phyloP scores from a whole-genome alignment of 64 coral and sea anemone species.

The Astreopora myriophthalma region DNA sequence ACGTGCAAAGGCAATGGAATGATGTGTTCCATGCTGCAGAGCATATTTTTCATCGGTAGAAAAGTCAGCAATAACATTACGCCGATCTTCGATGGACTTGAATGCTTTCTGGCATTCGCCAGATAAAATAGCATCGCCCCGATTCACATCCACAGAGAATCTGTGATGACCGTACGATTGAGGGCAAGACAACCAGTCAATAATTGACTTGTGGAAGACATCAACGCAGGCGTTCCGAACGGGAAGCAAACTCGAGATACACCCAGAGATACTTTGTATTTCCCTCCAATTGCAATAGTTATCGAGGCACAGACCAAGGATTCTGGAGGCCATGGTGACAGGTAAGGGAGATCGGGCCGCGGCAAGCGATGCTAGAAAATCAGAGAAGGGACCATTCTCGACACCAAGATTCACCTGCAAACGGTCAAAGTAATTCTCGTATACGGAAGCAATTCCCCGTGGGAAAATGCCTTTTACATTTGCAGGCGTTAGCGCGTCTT shows the following conservation, averaged over 20 bases:
- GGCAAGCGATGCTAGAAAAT: constrained; percentile 64
- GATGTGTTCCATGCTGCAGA: constrained; percentile 55
- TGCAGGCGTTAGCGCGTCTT: background rate
- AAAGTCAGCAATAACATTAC: background rate
- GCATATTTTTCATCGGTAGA: constrained; percentile 62
- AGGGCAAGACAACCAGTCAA: constrained; percentile 59
- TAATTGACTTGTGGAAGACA: constrained; percentile 83
- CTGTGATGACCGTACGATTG: constrained; percentile 44
- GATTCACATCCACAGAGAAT: constrained; percentile 47
- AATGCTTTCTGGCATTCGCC: constrained; percentile 44
- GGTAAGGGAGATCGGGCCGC: constrained; percentile 57
- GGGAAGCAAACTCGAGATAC: constrained; percentile 64
- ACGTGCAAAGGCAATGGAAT: constrained; percentile 28
- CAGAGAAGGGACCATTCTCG: background rate
- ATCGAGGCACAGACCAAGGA: constrained; percentile 40
- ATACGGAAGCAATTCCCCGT: constrained; percentile 60
- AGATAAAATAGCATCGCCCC: constrained; percentile 54
- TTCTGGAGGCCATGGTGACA: constrained; percentile 49
- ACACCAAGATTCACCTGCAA: constrained; percentile 33
- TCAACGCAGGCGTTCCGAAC: constrained; percentile 43
- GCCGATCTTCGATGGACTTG: background rate
- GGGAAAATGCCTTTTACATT: constrained; percentile 33
- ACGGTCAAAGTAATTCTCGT: constrained; percentile 55
- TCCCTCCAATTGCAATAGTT: background rate
- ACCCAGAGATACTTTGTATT: constrained; percentile 5